Evolutionary conservation across 2,797 vertebrate genomes (phyloP), one percentile per base, ranked within the genome.

Genomic region (Spinus pinus): DNA sequence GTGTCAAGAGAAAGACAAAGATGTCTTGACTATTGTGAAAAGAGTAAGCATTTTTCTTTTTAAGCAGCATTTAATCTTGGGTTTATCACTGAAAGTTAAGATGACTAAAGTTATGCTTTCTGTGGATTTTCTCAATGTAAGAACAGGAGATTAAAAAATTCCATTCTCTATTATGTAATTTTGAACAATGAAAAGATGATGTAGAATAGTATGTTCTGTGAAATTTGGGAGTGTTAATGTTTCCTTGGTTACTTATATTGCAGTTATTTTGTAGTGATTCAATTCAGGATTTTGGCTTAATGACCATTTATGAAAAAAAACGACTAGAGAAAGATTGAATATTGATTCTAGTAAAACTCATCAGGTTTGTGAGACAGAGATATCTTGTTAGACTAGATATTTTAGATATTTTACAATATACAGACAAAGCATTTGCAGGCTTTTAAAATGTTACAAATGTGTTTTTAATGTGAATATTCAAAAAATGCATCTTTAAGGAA

Each of bases 1-100:
- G 22, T 99, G 99, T 96, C 98, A 98, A 88, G 99, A 99, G 81
- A 99, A 99, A 94, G 99, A 99, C 97, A 99, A 99, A 96, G 99
- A 99, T 57, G 99, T 99, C 35, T 96, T 99, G 95, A 98, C 97
- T 79, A 98, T 98, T 78, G 98, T 99, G 35, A 99, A 98, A 95
- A 98, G 98, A 97, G 99, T 99, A 97, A 98, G 98, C 75, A 7
- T 61, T 87, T 66, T 77, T 74, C n/a, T 66, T 47, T 75, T 62
- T 58, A 57, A 39, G 28, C 22, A 39, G 11, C 8, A 7, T 51
- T 87, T 88, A 47, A 2, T 90, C 30, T 84, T 86, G 33, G 28
- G 33, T 10, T 49, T 86, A n/a, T 65, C 9, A n/a, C 49, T 83
- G 35, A 69, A 84, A 83, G 5, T 71, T 33, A 39, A 64, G 44